Conservation (phyloP, 1,140 invertebrate species). For the Bombus superbus region DNA sequence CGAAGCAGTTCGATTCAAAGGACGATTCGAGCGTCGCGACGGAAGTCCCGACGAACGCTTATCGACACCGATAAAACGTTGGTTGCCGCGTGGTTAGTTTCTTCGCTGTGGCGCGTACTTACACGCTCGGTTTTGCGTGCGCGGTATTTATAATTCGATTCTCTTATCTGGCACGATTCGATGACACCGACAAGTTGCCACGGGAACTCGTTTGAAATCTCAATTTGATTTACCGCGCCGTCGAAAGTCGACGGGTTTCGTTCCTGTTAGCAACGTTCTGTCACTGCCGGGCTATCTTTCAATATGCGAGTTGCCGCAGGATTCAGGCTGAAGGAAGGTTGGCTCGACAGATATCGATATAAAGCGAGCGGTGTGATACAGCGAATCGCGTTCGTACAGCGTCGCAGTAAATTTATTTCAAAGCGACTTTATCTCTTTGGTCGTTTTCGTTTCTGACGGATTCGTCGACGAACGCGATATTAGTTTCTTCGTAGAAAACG, state of each 20-base stretch:
- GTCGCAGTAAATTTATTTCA: no score
- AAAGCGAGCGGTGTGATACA: no score
- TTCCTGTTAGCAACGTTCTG: neutral
- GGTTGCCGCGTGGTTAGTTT: neutral
- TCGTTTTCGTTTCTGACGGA: no score
- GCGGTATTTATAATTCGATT: conserved; percentile 50
- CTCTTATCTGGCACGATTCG: conserved; percentile 47
- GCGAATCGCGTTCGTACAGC: no score
- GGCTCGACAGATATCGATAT: no score
- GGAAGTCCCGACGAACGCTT: conserved; percentile 20
- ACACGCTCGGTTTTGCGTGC: conserved; percentile 7
- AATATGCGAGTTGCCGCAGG: neutral
- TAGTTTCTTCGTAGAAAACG: no score
- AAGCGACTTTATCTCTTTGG: no score
- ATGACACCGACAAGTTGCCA: conserved; percentile 48
- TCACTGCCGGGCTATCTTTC: neutral
- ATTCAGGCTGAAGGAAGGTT: neutral
- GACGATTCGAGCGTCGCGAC: neutral
- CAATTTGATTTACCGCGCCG: conserved; percentile 45
- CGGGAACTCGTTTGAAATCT: conserved; percentile 28
- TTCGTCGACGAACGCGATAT: no score
- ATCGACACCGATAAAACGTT: conserved; percentile 32
- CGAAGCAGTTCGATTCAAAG: conserved; percentile 29
- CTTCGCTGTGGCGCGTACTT: neutral
- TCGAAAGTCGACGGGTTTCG: neutral